A percentile compares a stretch with the other conserved stretches of the same genome.
These are phyloP conservation scores for Lota lota DNA, from an alignment of 2,113 vertebrate genomes.

Conservation along the genomic window DNA sequence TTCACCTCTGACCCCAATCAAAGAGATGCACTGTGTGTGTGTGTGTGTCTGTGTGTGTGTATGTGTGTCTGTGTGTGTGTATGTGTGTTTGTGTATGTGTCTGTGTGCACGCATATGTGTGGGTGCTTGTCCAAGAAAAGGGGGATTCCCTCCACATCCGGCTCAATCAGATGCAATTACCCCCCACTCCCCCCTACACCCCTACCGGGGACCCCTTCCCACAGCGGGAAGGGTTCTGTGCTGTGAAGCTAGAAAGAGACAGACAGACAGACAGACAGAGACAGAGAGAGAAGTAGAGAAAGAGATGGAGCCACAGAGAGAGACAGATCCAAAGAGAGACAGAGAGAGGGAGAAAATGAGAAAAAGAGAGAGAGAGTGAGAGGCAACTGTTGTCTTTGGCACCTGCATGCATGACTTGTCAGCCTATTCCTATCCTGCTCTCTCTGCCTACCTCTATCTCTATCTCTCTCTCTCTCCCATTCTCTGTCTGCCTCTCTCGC, in stretches of 20 bases:
- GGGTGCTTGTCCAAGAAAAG: conserved; percentile 4
- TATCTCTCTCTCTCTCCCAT: conserved; percentile 46
- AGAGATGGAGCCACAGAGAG: no score
- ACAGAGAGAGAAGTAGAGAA: conserved; percentile 42
- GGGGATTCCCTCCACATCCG: not conserved
- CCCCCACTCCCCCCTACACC: not conserved
- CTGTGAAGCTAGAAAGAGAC: not conserved
- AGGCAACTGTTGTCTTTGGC: conserved; percentile 60
- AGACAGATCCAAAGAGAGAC: not conserved
- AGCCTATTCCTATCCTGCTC: conserved; percentile 30
- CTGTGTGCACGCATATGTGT: not conserved
- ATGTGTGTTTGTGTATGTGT: not conserved
- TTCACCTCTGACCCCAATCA: not conserved
- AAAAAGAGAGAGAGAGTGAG: conserved; percentile 40
- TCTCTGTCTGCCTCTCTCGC: conserved; percentile 46
- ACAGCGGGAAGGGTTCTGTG: no score
- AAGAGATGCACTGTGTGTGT: conserved; percentile 1
- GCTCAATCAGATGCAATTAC: conserved; percentile 11
- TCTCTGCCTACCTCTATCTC: conserved; percentile 27
- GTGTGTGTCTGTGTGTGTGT: not conserved
- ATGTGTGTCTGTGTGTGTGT: not conserved
- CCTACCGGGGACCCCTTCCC: not conserved
- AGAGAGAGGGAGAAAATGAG: conserved; percentile 34
- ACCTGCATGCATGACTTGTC: conserved; percentile 69
- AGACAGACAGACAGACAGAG: not conserved